Evolutionary conservation across 2,888 invertebrate genomes (phyloP), one percentile per base, ranked within the genome.

Genomic region (Cantharis rustica): DNA sequence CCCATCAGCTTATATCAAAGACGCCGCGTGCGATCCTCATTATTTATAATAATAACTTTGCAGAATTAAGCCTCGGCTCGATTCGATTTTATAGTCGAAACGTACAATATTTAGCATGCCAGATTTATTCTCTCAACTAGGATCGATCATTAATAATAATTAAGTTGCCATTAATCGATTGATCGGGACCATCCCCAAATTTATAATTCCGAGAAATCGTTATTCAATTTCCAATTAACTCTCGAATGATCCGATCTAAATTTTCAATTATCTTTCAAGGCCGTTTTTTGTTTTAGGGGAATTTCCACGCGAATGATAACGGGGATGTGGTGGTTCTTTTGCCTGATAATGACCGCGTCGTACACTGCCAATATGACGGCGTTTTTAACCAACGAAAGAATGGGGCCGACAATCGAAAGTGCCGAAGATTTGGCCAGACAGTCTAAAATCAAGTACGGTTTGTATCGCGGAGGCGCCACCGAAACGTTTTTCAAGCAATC

Each of bases 281-380:
- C n/a, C n/a, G 20, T 20, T n/a, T 47, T 23, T 16, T 20, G n/a
- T 76, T 85, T 31, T 84, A 96, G 97, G 87, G 96, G 97, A 5
- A 93, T 95, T 47, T 97, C 97, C 0, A 97, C 97, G 0, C 91
- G 98, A 68, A 93, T 97, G 90, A 93, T 96, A 0, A 93, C 95
- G 0, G 95, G 95, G 7, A 93, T 95, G 91, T 95, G 95, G 97
- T 97, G 96, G 96, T 97, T 97, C 88, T 97, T 97, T 87, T 95
- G 96, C 0, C 89, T 97, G 72, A 97, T 97, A 86, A 93, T 98
- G 90, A 94, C 96, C 20, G 95, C 97, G 7, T 97, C 97, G 0
- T 98, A 98, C 88, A 98, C 98, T 1, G 98, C 98, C 64, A 98
- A 98, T 87, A 90, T 98, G 83, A 97, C 98, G 10, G 98, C 98